Evolutionary conservation across 2,888 invertebrate genomes (phyloP).

Genomic region (Parasteatoda lunata): DNA sequence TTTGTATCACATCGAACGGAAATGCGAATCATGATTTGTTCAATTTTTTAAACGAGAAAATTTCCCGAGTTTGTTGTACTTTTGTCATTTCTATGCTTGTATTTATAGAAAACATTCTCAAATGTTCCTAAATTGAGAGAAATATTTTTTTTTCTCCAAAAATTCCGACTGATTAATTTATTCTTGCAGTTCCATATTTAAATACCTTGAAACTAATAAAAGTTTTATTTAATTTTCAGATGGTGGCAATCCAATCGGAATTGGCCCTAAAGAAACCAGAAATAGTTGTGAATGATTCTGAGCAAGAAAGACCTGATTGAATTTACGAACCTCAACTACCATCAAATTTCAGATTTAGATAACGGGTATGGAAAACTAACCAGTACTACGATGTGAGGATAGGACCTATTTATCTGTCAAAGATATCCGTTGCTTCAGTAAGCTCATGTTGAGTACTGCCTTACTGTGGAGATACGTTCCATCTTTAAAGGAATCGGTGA

Average conservation of each 20-base stretch:
- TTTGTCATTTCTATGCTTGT: too few relatives aligned
- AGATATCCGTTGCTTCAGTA: neutral
- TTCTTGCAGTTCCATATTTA: neutral
- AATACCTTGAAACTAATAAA: neutral
- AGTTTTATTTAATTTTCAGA: neutral
- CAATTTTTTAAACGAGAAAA: too few relatives aligned
- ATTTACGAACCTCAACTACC: neutral
- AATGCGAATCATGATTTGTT: too few relatives aligned
- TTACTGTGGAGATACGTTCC: neutral
- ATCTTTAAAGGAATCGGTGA: neutral
- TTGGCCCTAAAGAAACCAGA: neutral
- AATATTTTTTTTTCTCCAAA: neutral
- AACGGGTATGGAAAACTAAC: neutral
- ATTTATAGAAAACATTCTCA: neutral
- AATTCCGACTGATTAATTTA: neutral
- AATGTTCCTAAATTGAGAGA: neutral
- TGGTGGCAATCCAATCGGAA: neutral
- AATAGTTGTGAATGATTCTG: neutral
- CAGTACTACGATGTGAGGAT: neutral
- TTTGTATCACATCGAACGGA: too few relatives aligned
- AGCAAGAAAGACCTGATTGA: neutral
- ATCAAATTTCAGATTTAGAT: neutral
- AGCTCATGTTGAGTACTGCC: constrained; percentile 1
- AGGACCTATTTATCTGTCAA: neutral
- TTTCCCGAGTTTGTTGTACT: too few relatives aligned